Conservation (phyloP, 2,888 invertebrate species). For the Bembecia ichneumoniformis region DNA sequence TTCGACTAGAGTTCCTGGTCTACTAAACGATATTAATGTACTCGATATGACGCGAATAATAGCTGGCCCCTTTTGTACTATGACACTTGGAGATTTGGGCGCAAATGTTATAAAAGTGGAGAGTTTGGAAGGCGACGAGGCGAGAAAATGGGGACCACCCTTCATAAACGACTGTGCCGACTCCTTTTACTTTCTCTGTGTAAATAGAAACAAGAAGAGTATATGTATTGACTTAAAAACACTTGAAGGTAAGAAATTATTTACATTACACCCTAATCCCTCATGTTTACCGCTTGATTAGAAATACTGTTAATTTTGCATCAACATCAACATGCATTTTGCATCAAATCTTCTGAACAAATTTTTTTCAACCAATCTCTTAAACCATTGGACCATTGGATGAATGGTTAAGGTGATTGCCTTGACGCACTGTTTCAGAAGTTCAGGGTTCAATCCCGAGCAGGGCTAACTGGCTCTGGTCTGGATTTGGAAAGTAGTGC, state of each 20-base stretch:
- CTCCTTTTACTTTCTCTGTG: slow-evolving; percentile 86
- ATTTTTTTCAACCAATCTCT: no score
- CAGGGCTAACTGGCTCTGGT: no score
- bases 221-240: slow-evolving; percentile 88
- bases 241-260: slow-evolving; percentile 63
- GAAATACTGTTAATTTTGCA: no score
- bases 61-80: slow-evolving; percentile 95
- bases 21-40: slow-evolving; percentile 79
- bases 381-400: no score
- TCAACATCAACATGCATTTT: no score
- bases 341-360: no score
- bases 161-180: slow-evolving; percentile 77
- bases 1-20: slow-evolving; percentile 51
- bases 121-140: slow-evolving; percentile 86
- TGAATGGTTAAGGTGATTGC: no score
- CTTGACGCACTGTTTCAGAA: no score
- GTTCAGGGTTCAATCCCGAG: no score
- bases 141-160: slow-evolving; percentile 95
- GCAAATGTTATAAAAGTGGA: slow-evolving; percentile 96
- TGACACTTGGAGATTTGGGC: slow-evolving; percentile 93
- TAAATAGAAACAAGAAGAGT: slow-evolving; percentile 96
- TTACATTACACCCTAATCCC: no score
- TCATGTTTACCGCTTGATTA: no score
- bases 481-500: no score
- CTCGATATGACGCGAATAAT: slow-evolving; percentile 89